Evolutionary conservation across 2,113 vertebrate genomes (phyloP), one percentile per base, ranked within the genome.

Genomic region (Ovis canadensis): DNA sequence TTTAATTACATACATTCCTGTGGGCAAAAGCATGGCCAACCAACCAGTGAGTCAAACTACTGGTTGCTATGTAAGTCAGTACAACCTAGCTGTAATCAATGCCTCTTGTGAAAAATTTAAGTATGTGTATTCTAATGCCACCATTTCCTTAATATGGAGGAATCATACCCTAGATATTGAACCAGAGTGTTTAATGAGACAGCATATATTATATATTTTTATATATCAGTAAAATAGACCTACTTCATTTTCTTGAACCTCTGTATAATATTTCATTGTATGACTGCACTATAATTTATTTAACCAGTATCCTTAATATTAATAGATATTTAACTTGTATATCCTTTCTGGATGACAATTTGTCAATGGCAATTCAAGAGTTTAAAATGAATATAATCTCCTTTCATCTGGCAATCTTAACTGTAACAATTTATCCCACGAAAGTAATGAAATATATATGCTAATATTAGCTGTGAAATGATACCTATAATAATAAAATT

Each of bases 191-290:
- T 92, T 82, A 43, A 71, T 67, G 81, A 91, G 89, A 52, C 25
- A 92, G 50, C 31, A 84, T 82, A 50, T 64, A 36, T 54, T 59
- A 40, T 12, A 45, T 71, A n/a, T 86, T 92, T 60, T 95, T 89
- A 90, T 17, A 64, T 3, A 81, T 29, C 45, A 91, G 48, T 86
- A 88, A 88, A 96, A 91, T 4, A 59, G 48, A 85, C 23, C 5
- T 23, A 64, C 55, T 25, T 93, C 54, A 60, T 91, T 85, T 94
- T 78, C 62, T 88, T 97, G 89, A 94, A 82, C 43, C 33, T 92
- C 67, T 67, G 33, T n/a, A 82, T 43, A 95, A 64, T 86, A 96
- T 81, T 48, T 82, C 78, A 93, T 19, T 90, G n/a, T 8, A 88
- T 60, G 16, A 62, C 81, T 52, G 54, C 8, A 87, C 54, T 25